These are phyloP conservation scores for Lutraria rhynchaena DNA, from an alignment of 1,140 invertebrate genomes.

Conservation along the genomic window DNA sequence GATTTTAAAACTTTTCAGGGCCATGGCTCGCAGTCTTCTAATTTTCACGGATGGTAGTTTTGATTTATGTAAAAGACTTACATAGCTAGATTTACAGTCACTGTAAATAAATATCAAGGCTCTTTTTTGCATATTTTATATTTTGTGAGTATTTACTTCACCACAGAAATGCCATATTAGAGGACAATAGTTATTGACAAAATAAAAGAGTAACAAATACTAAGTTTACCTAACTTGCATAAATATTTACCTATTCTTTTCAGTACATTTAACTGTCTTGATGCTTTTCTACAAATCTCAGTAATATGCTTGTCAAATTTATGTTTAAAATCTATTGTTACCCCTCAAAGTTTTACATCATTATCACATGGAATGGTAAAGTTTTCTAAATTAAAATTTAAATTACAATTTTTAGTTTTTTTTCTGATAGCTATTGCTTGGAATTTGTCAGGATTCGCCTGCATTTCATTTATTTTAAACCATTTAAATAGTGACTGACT, in stretches of 20 bases:
- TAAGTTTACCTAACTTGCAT: not conserved
- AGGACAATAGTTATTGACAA: not conserved
- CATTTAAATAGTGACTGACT: no score
- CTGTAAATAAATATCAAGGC: no score
- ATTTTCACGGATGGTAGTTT: no score
- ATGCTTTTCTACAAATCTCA: not conserved
- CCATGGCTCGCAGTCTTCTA: no score
- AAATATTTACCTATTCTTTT: conserved; percentile 2
- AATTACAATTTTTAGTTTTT: not conserved
- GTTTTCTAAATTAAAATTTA: not conserved
- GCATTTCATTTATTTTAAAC: no score
- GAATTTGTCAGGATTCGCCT: not conserved
- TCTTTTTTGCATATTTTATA: no score
- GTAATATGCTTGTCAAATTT: not conserved
- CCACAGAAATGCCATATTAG: not conserved
- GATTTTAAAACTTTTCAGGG: no score
- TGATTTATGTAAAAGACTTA: no score
- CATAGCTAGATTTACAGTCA: no score
- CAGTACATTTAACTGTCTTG: not conserved
- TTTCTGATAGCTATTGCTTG: not conserved
- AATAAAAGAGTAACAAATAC: not conserved
- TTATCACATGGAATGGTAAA: not conserved
- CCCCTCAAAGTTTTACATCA: not conserved
- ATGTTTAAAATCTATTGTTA: not conserved
- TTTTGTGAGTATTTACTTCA: not conserved